Conservation (phyloP, 2,888 invertebrate genomes). For the Sthenelais limicola region DNA sequence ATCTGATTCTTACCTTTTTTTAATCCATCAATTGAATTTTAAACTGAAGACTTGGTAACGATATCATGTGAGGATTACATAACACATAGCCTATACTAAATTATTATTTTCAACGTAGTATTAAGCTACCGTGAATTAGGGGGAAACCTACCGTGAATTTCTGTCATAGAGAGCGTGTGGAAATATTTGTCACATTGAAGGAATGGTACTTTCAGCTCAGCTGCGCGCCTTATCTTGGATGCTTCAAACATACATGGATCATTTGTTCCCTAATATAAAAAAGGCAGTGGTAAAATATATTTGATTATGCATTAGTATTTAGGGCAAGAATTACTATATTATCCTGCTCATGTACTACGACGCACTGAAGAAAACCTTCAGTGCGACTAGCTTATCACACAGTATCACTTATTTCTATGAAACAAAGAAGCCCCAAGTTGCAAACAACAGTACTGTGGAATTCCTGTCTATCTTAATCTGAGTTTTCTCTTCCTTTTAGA, state of each 20-base stretch:
- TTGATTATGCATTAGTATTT: too few relatives aligned
- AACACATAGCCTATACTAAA: neutral
- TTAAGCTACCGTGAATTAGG: neutral
- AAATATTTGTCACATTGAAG: slow-evolving; percentile 70
- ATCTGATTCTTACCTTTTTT: too few relatives aligned
- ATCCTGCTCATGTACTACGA: too few relatives aligned
- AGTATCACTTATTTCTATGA: too few relatives aligned
- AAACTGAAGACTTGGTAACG: neutral
- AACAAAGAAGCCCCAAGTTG: too few relatives aligned
- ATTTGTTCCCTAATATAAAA: slow-evolving; percentile 54
- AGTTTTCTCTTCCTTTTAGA: too few relatives aligned
- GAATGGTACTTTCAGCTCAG: slow-evolving; percentile 69
- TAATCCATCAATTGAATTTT: neutral
- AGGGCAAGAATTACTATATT: too few relatives aligned
- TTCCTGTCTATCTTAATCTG: too few relatives aligned
- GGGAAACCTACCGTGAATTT: slow-evolving; percentile 62
- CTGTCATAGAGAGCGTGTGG: slow-evolving; percentile 67
- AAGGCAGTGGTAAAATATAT: too few relatives aligned
- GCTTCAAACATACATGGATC: slow-evolving; percentile 69
- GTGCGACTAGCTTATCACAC: too few relatives aligned
- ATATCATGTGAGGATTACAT: neutral
- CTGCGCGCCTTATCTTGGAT: slow-evolving; percentile 64
- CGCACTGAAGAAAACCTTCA: too few relatives aligned
- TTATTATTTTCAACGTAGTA: neutral
- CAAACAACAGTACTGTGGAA: too few relatives aligned